phyloP scores from a whole-genome alignment of 2,888 invertebrate species.

The Litoditis marina region DNA sequence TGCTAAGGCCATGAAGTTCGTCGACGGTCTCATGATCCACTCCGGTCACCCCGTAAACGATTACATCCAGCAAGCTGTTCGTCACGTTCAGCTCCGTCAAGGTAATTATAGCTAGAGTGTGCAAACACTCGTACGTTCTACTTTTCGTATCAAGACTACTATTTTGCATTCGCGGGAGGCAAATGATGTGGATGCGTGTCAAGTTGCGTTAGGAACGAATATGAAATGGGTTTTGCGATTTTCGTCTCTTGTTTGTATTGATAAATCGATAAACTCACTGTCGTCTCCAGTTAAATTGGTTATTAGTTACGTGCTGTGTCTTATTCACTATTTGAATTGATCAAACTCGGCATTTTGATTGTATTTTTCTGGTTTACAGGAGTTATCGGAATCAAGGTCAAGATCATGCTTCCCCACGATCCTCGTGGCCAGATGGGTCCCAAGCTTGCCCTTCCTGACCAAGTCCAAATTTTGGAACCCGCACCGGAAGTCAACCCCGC shows the following conservation, averaged over 20 bases:
- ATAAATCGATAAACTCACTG: not conserved
- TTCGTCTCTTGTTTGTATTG: too few species aligned
- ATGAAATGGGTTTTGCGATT: not conserved
- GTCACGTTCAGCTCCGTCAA: slow-evolving; percentile 94
- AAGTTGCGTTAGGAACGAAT: not conserved
- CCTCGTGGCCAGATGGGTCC: slow-evolving; percentile 94
- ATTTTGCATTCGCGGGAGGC: not conserved
- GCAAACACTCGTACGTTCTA: not conserved
- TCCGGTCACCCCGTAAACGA: slow-evolving; percentile 97
- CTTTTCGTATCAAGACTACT: not conserved
- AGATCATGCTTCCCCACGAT: slow-evolving; percentile 99
- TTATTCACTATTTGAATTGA: slow-evolving; percentile 98
- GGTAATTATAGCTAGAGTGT: slow-evolving; percentile 65
- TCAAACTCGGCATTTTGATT: slow-evolving; percentile 80
- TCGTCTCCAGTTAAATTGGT: not conserved
- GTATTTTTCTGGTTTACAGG: slow-evolving; percentile 62
- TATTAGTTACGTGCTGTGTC: too few species aligned
- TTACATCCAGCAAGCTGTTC: slow-evolving; percentile 94
- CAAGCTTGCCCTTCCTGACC: slow-evolving; percentile 93
- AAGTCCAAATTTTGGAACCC: slow-evolving; percentile 85
- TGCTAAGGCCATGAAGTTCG: slow-evolving; percentile 99
- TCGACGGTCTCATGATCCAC: slow-evolving; percentile 99
- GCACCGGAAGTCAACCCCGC: slow-evolving; percentile 75
- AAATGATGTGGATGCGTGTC: not conserved
- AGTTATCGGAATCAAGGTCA: slow-evolving; percentile 78